Evolutionary conservation across 1,140 invertebrate genomes (phyloP), one percentile per base, ranked within the genome.

Genomic region (Sinonovacula constricta): DNA sequence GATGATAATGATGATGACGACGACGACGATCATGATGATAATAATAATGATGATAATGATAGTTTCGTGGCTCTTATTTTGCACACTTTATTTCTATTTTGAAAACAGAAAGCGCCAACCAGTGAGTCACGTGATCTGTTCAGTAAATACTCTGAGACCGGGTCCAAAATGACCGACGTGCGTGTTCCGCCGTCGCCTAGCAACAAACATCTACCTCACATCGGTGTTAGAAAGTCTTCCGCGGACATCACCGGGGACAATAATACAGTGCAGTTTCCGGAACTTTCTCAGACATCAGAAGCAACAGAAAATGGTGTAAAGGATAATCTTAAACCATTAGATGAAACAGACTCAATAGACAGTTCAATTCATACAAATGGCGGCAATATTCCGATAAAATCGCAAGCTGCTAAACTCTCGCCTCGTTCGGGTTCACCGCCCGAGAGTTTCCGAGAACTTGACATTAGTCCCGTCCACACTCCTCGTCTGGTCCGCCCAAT

Each of bases 381-480:
- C 68, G 36, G 66, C 57, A 33, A 67, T 60, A n/a, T n/a, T n/a
- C n/a, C n/a, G n/a, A n/a, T n/a, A n/a, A n/a, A n/a, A n/a, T n/a
- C n/a, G n/a, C n/a, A n/a, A n/a, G n/a, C n/a, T n/a, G n/a, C n/a
- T n/a, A n/a, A n/a, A n/a, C n/a, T n/a, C n/a, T n/a, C n/a, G n/a
- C n/a, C n/a, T n/a, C n/a, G n/a, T n/a, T n/a, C n/a, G n/a, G n/a
- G n/a, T n/a, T n/a, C n/a, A n/a, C n/a, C n/a, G n/a, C n/a, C n/a
- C n/a, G 76, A 76, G 49, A 83, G 66, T 26, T 86, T 86, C 45
- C 71, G 85, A 54, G 36, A 82, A 15, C 31, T 82, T 15, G 76
- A 77, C 14, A 60, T 87, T 3, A 87, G 83, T 71, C 86, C 86
- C 7, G 83, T 89, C 3, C 84, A 83, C 31, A 88, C 85, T 1